phyloP scores from a whole-genome alignment of 2,888 invertebrate species.

The Anoplius nigerrimus region DNA sequence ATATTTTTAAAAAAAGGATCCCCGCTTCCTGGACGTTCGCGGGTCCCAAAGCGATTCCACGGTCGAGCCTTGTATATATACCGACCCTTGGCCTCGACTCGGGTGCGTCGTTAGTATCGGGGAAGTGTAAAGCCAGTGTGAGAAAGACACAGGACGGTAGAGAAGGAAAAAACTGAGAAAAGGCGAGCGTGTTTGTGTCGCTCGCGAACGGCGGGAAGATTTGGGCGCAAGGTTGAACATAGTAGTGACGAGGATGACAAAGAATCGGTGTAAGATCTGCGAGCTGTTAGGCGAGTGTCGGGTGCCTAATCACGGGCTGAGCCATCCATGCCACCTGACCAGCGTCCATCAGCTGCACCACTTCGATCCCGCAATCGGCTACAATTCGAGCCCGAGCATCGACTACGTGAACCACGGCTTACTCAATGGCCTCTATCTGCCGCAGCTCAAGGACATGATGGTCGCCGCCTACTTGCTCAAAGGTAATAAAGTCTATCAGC shows the following conservation, averaged over 20 bases:
- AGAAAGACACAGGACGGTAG: neutral
- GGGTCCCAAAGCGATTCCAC: no score
- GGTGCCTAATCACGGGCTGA: constrained; percentile 60
- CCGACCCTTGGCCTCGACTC: no score
- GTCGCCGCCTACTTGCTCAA: constrained; percentile 81
- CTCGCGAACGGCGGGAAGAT: neutral
- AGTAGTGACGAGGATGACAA: constrained; percentile 59
- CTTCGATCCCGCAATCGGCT: constrained; percentile 54
- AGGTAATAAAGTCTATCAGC: constrained; percentile 75
- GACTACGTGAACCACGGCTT: constrained; percentile 66
- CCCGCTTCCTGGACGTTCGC: no score
- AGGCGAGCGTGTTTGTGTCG: neutral
- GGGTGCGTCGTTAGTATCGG: no score
- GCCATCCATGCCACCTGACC: constrained; percentile 66
- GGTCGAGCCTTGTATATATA: no score
- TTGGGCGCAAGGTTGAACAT: neutral
- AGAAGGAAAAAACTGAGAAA: neutral
- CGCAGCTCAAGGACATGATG: constrained; percentile 81
- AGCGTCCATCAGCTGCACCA: constrained; percentile 63
- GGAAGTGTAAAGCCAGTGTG: no score
- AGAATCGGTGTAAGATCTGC: constrained; percentile 67
- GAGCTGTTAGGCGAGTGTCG: constrained; percentile 64
- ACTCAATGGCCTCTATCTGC: constrained; percentile 75
- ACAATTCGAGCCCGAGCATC: constrained; percentile 54
- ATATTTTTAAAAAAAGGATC: no score